A percentile compares a stretch with the other conserved stretches of the same genome.
Evolutionary conservation across 2,113 vertebrate genomes (phyloP).

Genomic region (Pampusana beccarii): DNA sequence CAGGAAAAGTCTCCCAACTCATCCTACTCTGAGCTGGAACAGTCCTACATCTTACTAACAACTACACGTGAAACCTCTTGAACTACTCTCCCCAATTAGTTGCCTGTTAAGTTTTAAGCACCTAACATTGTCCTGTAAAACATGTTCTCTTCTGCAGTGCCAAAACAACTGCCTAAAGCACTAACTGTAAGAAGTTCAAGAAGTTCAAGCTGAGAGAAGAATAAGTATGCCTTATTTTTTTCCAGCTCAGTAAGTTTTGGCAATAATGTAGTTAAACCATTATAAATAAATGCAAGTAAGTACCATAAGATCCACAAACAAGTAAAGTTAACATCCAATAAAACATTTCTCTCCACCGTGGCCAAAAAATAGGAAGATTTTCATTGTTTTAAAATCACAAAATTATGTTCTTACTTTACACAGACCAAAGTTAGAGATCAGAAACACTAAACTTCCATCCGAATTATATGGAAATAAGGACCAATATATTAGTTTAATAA

Average conservation of each 20-base stretch:
- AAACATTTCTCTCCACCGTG: not conserved
- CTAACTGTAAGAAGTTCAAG: not conserved
- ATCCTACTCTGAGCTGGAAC: not conserved
- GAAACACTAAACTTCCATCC: not conserved
- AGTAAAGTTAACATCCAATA: not conserved
- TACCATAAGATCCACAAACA: not conserved
- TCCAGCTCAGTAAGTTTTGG: not conserved
- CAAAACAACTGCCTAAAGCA: constrained; percentile 54
- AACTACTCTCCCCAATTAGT: constrained; percentile 66
- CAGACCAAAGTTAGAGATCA: not conserved
- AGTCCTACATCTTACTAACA: constrained; percentile 64
- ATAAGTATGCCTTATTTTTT: not conserved
- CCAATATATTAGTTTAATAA: not conserved
- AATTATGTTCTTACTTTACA: not conserved
- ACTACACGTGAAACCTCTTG: constrained; percentile 67
- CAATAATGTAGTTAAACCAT: not conserved
- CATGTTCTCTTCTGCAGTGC: constrained; percentile 27
- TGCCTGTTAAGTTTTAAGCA: constrained; percentile 67
- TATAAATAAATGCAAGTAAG: not conserved
- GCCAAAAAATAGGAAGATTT: not conserved
- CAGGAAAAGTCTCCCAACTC: not conserved
- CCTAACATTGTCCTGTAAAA: constrained; percentile 68
- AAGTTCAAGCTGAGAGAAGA: constrained; percentile 5
- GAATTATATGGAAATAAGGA: not conserved
- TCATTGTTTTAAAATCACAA: not conserved